A percentile compares a stretch with the other conserved stretches of the same genome.
These are phyloP conservation scores for Lobophora halterata DNA, from an alignment of 2,888 invertebrate species.

Conservation along the genomic window DNA sequence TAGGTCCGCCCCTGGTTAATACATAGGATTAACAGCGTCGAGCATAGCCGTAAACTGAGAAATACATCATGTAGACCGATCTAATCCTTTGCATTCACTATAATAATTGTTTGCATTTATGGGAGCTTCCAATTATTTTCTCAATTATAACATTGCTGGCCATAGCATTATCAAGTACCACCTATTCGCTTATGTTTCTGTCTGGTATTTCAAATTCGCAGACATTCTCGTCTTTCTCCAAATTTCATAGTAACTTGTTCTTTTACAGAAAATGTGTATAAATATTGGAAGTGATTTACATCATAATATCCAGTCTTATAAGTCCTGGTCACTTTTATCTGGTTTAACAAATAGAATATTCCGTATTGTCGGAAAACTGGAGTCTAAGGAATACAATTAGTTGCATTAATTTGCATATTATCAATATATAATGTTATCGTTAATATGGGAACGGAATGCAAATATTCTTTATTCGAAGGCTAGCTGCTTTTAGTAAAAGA, in stretches of 20 bases:
- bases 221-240: too few species aligned
- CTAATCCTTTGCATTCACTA: constrained; percentile 36
- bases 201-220: too few species aligned
- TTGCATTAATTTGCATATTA: constrained; percentile 63
- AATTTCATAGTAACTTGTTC: too few species aligned
- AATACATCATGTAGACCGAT: constrained; percentile 52
- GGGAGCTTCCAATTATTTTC: constrained; percentile 28
- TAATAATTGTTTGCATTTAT: constrained; percentile 40
- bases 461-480: constrained; percentile 58
- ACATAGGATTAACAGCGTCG: constrained; percentile 59
- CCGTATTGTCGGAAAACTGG: constrained; percentile 39
- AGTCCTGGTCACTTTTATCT: background rate
- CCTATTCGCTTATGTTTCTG: too few species aligned
- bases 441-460: constrained; percentile 58
- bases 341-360: constrained; percentile 20
- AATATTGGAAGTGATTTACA: too few species aligned
- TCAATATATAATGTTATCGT: constrained; percentile 59
- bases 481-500: constrained; percentile 44
- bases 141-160: constrained; percentile 27
- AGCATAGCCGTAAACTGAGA: constrained; percentile 52
- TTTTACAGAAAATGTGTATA: background rate
- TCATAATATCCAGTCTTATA: too few species aligned
- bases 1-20: constrained; percentile 57
- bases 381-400: constrained; percentile 53
- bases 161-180: too few species aligned